A percentile compares a stretch with the other conserved stretches of the same genome.
phyloP scores from a whole-genome alignment of 2,113 vertebrate species.

The Lutjanus erythropterus region DNA sequence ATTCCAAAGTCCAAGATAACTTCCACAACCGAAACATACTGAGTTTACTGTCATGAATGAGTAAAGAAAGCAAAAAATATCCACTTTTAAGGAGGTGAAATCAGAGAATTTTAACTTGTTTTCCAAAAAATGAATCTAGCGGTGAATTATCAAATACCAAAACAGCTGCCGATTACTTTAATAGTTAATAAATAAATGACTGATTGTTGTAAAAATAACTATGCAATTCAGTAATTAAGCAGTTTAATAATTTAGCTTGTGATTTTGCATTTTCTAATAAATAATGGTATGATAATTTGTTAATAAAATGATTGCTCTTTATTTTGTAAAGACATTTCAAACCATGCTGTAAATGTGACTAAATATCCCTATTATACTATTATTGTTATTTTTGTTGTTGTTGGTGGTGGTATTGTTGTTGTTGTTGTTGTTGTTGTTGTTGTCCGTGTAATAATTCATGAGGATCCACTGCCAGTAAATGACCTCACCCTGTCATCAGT shows the following conservation, averaged over 20 bases:
- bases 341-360: neutral
- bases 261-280: neutral
- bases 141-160: too few relatives aligned
- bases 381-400: neutral
- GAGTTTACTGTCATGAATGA: too few relatives aligned
- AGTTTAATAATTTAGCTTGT: neutral
- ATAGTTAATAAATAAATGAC: too few relatives aligned
- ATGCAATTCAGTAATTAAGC: neutral
- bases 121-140: too few relatives aligned
- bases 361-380: neutral
- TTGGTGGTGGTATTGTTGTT: too few relatives aligned
- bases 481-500: slow-evolving; percentile 5
- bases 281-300: neutral
- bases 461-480: neutral
- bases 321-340: neutral
- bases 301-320: neutral
- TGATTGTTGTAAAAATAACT: too few relatives aligned
- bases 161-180: too few relatives aligned
- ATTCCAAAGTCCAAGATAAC: too few relatives aligned
- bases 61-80: too few relatives aligned
- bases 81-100: too few relatives aligned
- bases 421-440: neutral
- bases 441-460: neutral
- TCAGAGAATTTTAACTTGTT: too few relatives aligned
- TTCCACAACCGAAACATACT: too few relatives aligned